Evolutionary conservation across 2,113 vertebrate species (phyloP), one percentile per base, ranked within the genome.

Genomic region (Cyprinodon brontotheroides): DNA sequence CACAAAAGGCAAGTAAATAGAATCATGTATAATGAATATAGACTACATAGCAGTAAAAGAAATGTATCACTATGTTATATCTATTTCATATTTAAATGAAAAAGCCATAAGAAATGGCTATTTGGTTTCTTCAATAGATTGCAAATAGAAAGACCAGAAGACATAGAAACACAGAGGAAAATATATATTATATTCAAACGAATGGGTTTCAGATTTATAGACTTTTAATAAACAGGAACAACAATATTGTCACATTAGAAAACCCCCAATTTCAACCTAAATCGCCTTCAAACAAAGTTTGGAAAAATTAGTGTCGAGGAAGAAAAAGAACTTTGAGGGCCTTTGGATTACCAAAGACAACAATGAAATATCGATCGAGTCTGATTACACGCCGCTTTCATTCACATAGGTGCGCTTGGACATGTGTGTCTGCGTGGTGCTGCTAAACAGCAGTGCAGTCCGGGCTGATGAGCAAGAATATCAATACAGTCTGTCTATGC

Each of bases 401-500:
- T 50, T 39, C 47, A 66, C 4, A 10, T 8, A 48, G n/a, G 43
- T 71, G 63, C 47, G 77, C 65, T 48, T 69, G 37, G 53, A 62
- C 64, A 71, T 72, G 39, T 70, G 39, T n/a, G 29, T 74, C 61
- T 41, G 69, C 76, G 69, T 65, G 72, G 36, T 78, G 59, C 75
- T 47, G 37, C 66, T 64, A 61, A 80, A 83, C 71, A 79, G 61
- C 77, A 78, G 65, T 63, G 78, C 84, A 75, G 82, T 74, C 68
- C 43, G 37, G 69, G 64, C 81, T 77, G 84, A 84, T 84, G 89
- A 73, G 76, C 78, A 75, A 89, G 89, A 87, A 90, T 89, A 89
- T 91, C 87, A 89, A 92, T 90, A 91, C 77, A 59, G 81, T 86
- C 87, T 91, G 79, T 86, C 78, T 68, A 64, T 82, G 60, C 71